A percentile compares a stretch with the other conserved stretches of the same genome.
Conservation (phyloP, 1,140 invertebrate genomes). For the Artemia franciscana region DNA sequence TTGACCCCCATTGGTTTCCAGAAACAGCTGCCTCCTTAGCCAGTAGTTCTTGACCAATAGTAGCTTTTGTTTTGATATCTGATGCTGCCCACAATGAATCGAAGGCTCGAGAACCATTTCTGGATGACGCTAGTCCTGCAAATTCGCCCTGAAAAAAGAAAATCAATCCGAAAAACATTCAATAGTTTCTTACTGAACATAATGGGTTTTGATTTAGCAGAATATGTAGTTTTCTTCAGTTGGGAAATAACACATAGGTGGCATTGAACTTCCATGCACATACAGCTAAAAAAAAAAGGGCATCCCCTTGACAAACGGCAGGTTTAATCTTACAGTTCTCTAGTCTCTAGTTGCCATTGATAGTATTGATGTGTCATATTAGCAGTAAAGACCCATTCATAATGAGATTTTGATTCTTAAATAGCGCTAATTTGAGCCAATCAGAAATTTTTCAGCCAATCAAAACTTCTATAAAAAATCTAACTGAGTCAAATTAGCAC, state of each 20-base stretch:
- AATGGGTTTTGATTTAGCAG: neutral
- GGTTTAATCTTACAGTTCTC: too few relatives aligned
- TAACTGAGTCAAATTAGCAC: too few relatives aligned
- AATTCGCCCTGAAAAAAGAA: slow-evolving; percentile 30
- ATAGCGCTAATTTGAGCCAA: too few relatives aligned
- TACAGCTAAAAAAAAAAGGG: too few relatives aligned
- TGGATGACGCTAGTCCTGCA: slow-evolving; percentile 37
- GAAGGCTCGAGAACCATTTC: slow-evolving; percentile 50
- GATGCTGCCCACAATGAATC: slow-evolving; percentile 45
- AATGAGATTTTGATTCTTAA: too few relatives aligned
- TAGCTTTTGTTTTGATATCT: slow-evolving; percentile 29
- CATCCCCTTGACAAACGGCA: too few relatives aligned
- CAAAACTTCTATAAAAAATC: slow-evolving; percentile 6
- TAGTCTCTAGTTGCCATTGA: neutral
- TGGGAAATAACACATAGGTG: neutral
- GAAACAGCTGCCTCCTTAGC: slow-evolving; percentile 36
- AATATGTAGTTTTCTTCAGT: neutral
- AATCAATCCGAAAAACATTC: too few relatives aligned
- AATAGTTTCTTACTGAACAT: too few relatives aligned
- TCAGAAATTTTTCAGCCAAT: too few relatives aligned
- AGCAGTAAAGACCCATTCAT: too few relatives aligned
- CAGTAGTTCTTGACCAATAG: slow-evolving; percentile 43
- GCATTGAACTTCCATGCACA: too few relatives aligned
- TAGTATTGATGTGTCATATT: too few relatives aligned
- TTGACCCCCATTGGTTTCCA: slow-evolving; percentile 35